Percentiles rank a stretch among this genome's conserved stretches.
phyloP scores from a whole-genome alignment of 2,888 invertebrate species.

The Ypsolopha scabrella region DNA sequence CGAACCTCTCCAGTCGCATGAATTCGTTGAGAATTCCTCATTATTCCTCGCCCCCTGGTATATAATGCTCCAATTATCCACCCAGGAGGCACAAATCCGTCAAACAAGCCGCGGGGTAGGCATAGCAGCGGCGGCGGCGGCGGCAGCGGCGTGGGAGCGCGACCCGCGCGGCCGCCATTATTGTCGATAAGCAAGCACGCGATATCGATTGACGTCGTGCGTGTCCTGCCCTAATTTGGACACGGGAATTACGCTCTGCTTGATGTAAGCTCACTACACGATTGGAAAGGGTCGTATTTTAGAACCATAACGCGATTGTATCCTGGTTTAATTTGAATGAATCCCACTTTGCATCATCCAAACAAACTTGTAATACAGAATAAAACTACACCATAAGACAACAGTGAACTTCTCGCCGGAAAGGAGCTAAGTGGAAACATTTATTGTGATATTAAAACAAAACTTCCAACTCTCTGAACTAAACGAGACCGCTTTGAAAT shows the following conservation, averaged over 20 bases:
- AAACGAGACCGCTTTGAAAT: slow-evolving; percentile 1
- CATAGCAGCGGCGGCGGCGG: slow-evolving; percentile 19
- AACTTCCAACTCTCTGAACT: neutral
- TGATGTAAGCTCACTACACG: neutral
- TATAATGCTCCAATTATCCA: slow-evolving; percentile 6
- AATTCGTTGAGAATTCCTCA: slow-evolving; percentile 8
- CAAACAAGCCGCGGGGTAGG: slow-evolving; percentile 19
- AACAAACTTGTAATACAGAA: too few species aligned
- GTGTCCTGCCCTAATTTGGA: slow-evolving; percentile 17
- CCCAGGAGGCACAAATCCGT: slow-evolving; percentile 15
- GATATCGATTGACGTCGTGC: slow-evolving; percentile 39
- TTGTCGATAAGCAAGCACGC: slow-evolving; percentile 63
- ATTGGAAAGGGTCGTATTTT: neutral
- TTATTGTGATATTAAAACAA: slow-evolving; percentile 5
- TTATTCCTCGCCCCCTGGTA: slow-evolving; percentile 18
- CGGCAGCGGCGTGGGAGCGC: slow-evolving; percentile 14
- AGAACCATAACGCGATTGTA: neutral
- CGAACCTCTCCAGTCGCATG: neutral
- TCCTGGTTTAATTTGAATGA: too few species aligned
- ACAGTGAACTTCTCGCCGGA: neutral
- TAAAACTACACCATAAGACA: neutral
- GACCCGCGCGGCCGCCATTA: slow-evolving; percentile 27
- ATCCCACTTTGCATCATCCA: too few species aligned
- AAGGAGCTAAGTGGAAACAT: neutral
- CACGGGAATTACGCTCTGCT: slow-evolving; percentile 12